Evolutionary conservation across 2,113 vertebrate genomes (phyloP), one percentile per base, ranked within the genome.

Genomic region (Sigmodon hispidus): DNA sequence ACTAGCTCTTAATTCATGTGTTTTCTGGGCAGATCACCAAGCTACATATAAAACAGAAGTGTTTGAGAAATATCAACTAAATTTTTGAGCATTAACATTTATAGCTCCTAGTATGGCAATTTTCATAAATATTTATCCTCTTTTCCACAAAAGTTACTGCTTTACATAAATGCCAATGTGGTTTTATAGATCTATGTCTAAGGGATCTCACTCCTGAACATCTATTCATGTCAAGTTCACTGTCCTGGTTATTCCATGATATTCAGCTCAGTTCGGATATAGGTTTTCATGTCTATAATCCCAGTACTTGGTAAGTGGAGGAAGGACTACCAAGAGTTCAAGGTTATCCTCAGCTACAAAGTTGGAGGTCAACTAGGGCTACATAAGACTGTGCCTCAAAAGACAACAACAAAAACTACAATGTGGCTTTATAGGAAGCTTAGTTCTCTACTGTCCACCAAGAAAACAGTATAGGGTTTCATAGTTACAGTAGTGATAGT

Each of bases 41-140:
- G 36, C 22, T 80, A 19, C 17, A 34, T 75, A 13, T 69, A 85
- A 94, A 83, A 43, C 34, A 40, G 22, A 72, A 81, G 11, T 87
- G 12, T 87, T 93, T 91, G 29, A 61, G 75, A 90, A 95, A 75
- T 50, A 7, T 40, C 67, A 85, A 26, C 29, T 63, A 63, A 73
- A 24, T 50, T 50, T 81, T 83, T 90, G 61, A 10, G n/a, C 65
- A 59, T 86, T 45, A 90, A 79, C 65, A 79, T 89, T 76, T 91
- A 45, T 86, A 65, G n/a, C 70, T 95, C 80, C 86, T 69, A 31
- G 17, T 77, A 76, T 13, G 40, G 26, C 91, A 61, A 72, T 24
- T 94, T 80, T 97, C 67, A 73, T 75, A 94, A 83, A 77, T 94
- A 80, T 81, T 84, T 79, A 65, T 65, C 69, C 21, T 45, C 75